Evolutionary conservation across 2,888 invertebrate genomes (phyloP).

Genomic region (Tillus elongatus): DNA sequence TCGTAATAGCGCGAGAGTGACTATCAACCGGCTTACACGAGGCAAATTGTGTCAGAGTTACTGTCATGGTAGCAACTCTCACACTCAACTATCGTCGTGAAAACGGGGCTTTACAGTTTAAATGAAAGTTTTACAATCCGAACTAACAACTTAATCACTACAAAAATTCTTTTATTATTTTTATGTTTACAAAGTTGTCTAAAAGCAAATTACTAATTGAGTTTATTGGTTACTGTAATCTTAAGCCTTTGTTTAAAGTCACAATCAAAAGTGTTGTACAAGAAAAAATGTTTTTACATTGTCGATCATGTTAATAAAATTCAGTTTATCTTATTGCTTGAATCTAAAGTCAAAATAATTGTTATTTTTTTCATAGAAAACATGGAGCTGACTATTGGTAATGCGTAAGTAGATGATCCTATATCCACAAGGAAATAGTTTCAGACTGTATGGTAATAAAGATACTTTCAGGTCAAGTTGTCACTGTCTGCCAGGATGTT

Average conservation of each 20-base stretch:
- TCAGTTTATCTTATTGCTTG: too few relatives aligned
- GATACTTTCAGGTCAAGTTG: slow-evolving; percentile 27
- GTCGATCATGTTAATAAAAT: too few relatives aligned
- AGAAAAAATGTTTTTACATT: too few relatives aligned
- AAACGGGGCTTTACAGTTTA: not conserved
- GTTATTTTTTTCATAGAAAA: slow-evolving; percentile 20
- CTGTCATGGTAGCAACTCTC: slow-evolving; percentile 2
- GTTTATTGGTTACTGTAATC: too few relatives aligned
- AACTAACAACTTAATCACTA: too few relatives aligned
- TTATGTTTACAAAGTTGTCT: not conserved
- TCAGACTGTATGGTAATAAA: too few relatives aligned
- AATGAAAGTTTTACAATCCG: too few relatives aligned
- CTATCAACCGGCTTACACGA: slow-evolving; percentile 2
- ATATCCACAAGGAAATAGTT: too few relatives aligned
- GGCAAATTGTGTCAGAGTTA: slow-evolving; percentile 2
- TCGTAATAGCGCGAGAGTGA: slow-evolving; percentile 2
- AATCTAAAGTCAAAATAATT: not conserved
- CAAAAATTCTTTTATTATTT: too few relatives aligned
- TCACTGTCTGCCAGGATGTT: slow-evolving; percentile 67
- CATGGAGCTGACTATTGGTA: slow-evolving; percentile 27
- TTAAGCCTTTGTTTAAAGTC: too few relatives aligned
- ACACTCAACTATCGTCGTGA: slow-evolving; percentile 1
- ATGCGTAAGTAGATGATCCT: slow-evolving; percentile 24
- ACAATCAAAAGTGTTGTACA: too few relatives aligned
- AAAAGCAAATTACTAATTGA: too few relatives aligned